Evolutionary conservation across 2,888 invertebrate species (phyloP).

Genomic region (Sarcophaga variegata): DNA sequence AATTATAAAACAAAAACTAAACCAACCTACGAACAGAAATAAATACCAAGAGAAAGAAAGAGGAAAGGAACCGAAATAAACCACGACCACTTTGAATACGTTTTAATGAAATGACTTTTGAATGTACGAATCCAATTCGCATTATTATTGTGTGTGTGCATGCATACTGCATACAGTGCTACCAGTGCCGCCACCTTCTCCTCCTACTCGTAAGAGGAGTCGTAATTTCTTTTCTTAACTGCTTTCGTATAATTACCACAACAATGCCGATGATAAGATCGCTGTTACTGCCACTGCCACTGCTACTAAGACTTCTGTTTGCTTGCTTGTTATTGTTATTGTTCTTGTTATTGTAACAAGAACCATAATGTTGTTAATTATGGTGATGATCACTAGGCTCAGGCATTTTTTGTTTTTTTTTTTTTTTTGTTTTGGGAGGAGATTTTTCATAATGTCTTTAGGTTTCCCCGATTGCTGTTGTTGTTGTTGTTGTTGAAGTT

Average conservation of each 20-base stretch:
- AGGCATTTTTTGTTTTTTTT: neutral
- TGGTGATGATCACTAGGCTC: constrained; percentile 36
- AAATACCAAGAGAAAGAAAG: no score
- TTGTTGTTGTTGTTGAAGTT: constrained; percentile 11
- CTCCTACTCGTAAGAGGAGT: neutral
- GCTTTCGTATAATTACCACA: neutral
- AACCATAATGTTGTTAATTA: constrained; percentile 29
- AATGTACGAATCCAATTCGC: neutral
- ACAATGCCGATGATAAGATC: neutral
- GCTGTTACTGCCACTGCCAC: neutral
- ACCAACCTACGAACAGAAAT: no score
- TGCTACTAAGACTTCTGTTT: neutral
- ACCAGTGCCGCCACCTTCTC: neutral
- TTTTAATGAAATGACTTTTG: no score
- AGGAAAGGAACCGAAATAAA: constrained; percentile 22
- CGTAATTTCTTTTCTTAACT: constrained; percentile 8
- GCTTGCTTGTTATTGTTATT: neutral
- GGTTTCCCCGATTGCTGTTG: neutral
- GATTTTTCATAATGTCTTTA: no score
- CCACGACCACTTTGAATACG: constrained; percentile 42
- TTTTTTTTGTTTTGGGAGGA: no score
- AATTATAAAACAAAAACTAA: no score
- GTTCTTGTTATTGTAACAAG: neutral
- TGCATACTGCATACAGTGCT: neutral
- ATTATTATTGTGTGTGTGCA: no score